A percentile compares a stretch with the other conserved stretches of the same genome.
Evolutionary conservation across 1,140 invertebrate genomes (phyloP).

Genomic region (Oncopeltus fasciatus): DNA sequence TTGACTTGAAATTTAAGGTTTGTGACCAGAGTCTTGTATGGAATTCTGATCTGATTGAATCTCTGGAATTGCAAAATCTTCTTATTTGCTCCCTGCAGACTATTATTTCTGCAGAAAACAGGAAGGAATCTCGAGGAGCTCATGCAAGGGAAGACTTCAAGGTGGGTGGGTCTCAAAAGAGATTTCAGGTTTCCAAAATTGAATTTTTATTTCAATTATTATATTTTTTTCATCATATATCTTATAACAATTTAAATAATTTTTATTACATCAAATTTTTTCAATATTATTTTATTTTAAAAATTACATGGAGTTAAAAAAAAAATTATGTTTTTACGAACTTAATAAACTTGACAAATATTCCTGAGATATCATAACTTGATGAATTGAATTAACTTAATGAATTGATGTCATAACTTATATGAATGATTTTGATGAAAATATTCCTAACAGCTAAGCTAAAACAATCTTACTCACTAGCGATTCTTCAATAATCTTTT

Average conservation of each 20-base stretch:
- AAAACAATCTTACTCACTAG: no score
- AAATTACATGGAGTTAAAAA: no score
- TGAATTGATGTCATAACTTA: no score
- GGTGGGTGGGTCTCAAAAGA: conserved; percentile 30
- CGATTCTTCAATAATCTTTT: no score
- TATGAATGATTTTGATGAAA: no score
- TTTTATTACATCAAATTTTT: not conserved
- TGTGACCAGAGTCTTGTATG: conserved; percentile 65
- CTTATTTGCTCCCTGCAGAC: conserved; percentile 88
- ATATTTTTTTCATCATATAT: not conserved
- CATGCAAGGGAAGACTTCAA: conserved; percentile 95
- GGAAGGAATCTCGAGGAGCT: conserved; percentile 94
- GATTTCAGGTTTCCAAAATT: not conserved
- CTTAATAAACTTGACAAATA: no score
- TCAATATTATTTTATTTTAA: no score
- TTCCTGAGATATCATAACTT: no score
- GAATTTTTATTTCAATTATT: not conserved
- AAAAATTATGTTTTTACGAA: no score
- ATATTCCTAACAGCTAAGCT: no score
- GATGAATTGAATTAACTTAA: no score
- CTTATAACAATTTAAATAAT: not conserved
- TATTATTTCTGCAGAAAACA: conserved; percentile 75
- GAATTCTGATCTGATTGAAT: conserved; percentile 96
- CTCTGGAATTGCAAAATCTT: conserved; percentile 92
- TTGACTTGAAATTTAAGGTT: no score